Percentiles rank a stretch among this genome's conserved stretches.
Conservation (phyloP, 2,797 vertebrate species). For the Pangasius macronema region DNA sequence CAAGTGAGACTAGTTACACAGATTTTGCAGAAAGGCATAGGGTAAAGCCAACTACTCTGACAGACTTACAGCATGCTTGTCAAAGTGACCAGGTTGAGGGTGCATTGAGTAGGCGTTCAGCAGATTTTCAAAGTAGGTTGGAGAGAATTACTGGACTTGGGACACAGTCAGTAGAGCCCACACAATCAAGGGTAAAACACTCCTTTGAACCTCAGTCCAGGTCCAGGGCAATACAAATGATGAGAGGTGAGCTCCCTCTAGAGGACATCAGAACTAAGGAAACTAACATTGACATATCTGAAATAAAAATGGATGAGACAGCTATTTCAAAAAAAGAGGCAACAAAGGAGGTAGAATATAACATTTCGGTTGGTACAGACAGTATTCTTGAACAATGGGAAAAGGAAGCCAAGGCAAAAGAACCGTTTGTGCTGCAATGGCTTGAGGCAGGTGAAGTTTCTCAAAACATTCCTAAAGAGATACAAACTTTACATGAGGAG, state of each 20-base stretch:
- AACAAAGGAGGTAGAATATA: slow-evolving; percentile 49
- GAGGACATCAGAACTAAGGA: slow-evolving; percentile 27
- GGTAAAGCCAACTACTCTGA: slow-evolving; percentile 66
- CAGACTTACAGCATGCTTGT: slow-evolving; percentile 66
- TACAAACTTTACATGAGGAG: slow-evolving; percentile 41
- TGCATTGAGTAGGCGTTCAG: slow-evolving; percentile 47
- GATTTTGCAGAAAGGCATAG: slow-evolving; percentile 72
- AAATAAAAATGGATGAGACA: slow-evolving; percentile 36
- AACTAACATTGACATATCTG: slow-evolving; percentile 32
- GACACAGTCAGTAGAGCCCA: slow-evolving; percentile 45
- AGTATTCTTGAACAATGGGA: slow-evolving; percentile 36
- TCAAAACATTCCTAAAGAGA: slow-evolving; percentile 46
- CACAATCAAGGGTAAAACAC: slow-evolving; percentile 62
- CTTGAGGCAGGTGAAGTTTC: slow-evolving; percentile 56
- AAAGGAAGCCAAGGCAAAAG: slow-evolving; percentile 51
- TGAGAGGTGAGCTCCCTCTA: slow-evolving; percentile 71
- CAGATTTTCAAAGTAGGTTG: slow-evolving; percentile 62
- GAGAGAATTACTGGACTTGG: slow-evolving; percentile 61
- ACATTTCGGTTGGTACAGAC: slow-evolving; percentile 40
- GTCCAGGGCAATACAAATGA: slow-evolving; percentile 70
- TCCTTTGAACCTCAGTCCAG: slow-evolving; percentile 75
- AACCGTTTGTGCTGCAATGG: slow-evolving; percentile 51
- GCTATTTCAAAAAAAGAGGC: slow-evolving; percentile 37
- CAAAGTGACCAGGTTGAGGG: slow-evolving; percentile 64
- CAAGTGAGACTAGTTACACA: slow-evolving; percentile 75